Percentiles rank a stretch among this genome's conserved stretches.
These are phyloP conservation scores for Chondrosia reniformis DNA, from an alignment of 37 sponge, comb jelly and placozoan genomes.

Conservation along the genomic window DNA sequence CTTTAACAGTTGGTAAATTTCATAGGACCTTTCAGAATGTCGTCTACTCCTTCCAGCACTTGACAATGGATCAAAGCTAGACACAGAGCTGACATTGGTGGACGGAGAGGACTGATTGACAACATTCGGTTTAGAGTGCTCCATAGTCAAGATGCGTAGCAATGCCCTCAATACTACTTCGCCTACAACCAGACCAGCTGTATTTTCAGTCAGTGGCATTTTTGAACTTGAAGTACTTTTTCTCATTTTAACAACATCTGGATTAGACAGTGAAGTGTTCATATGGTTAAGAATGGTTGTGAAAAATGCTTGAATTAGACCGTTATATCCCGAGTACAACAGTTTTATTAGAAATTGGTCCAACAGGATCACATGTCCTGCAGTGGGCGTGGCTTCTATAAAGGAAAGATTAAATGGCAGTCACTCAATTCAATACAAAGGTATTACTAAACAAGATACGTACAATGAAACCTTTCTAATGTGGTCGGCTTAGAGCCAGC, in stretches of 20 bases:
- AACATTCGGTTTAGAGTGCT: slow-evolving; percentile 27
- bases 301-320: neutral
- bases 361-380: slow-evolving; percentile 16
- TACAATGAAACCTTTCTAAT: too few relatives aligned
- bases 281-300: slow-evolving; percentile 34
- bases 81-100: neutral
- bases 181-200: slow-evolving; percentile 47
- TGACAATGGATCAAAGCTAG: too few relatives aligned
- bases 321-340: slow-evolving; percentile 25
- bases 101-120: neutral
- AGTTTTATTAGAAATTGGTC: slow-evolving; percentile 42
- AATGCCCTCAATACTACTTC: slow-evolving; percentile 36
- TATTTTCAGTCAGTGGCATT: neutral
- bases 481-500: neutral
- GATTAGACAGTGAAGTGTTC: slow-evolving; percentile 2
- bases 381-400: too few relatives aligned
- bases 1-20: too few relatives aligned
- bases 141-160: slow-evolving; percentile 50
- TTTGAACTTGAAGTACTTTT: neutral
- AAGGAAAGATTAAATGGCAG: too few relatives aligned
- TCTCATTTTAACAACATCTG: neutral
- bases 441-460: too few relatives aligned
- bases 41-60: too few relatives aligned
- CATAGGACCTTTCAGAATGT: too few relatives aligned
- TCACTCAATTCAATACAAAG: too few relatives aligned